Conservation (phyloP, 2,888 invertebrate species). For the Tachystola acroxantha region DNA sequence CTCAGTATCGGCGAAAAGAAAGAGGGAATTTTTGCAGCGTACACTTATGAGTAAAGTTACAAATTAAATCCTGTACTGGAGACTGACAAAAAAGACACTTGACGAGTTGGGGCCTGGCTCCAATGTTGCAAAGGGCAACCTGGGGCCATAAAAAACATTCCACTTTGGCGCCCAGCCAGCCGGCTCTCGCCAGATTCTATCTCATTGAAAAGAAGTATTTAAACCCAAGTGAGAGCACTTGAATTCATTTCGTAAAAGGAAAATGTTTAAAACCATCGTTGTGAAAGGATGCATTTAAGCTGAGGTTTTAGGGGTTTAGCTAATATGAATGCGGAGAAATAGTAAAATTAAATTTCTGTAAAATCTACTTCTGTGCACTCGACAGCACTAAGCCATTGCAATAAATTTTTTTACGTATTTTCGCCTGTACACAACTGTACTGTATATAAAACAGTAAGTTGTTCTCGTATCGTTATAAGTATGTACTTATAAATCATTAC, state of each 20-base stretch:
- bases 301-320: conserved; percentile 11
- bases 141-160: conserved; percentile 63
- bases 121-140: conserved; percentile 40
- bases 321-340: no score
- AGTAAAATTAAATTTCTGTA: not conserved
- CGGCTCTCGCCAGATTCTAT: conserved; percentile 44
- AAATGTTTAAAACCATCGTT: conserved; percentile 34
- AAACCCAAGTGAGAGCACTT: conserved; percentile 56
- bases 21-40: no score
- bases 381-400: no score
- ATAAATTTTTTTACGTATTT: no score
- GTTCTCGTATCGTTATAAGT: no score
- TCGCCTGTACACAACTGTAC: no score
- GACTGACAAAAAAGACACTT: conserved; percentile 36
- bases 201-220: conserved; percentile 65
- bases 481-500: no score
- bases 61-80: conserved; percentile 5
- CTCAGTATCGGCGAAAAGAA: no score
- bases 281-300: conserved; percentile 7
- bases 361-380: no score
- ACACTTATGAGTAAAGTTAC: no score
- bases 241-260: conserved; percentile 43
- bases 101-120: conserved; percentile 48
- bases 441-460: no score
- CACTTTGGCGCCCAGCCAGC: conserved; percentile 69